Base-by-base conservation (phyloP, 2,797 vertebrate genomes). In the Australoheros facetus region DNA sequence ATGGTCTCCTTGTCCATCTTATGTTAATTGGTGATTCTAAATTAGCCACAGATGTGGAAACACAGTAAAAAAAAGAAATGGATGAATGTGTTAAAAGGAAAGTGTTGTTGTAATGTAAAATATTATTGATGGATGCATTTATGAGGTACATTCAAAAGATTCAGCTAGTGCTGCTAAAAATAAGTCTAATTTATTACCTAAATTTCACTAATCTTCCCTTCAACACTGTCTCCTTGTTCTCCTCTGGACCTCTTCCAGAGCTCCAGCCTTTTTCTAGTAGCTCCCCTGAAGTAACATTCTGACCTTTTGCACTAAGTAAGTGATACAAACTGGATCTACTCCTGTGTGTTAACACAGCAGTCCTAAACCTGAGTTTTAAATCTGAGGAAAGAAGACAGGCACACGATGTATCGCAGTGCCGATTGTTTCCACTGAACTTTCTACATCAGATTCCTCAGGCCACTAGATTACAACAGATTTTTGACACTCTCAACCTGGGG, bases 11-110 rank as follows among this genome's bases (percentile, higher is more conserved):
- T 45, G 7, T 64, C 34, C 1, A 0, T 39, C 23, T 2, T 42
- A 23, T 37, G 7, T 17, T 26, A 64, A 45, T 23, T 26, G 7
- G 3, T 26, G 37, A 45, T 64, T 3, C 34, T 62, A 62, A 0
- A 42, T 9, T 12, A 6, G 8, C 13, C 14, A 14, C 16, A 64
- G 39, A 10, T 0, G 0, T 14, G 4, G 60, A 26, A 0, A 1
- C 2, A 16, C 14, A 5, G 42, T 45, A 16, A 14, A 45, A 4
- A 45, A 6, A 45, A 14, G 3, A 5, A 12, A 45, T 45, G 42
- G 5, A 45, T 45, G 3, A 16, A 16, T 45, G 14, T 45, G 42
- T 45, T 5, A 45, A 45, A 16, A 6, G 5, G 14, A 16, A 45
- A 12, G 3, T 13, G 39, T 42, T 32, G 6, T 32, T 34, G 60